phyloP scores from a whole-genome alignment of 2,113 vertebrate genomes.

The Cephalopterus ornatus region DNA sequence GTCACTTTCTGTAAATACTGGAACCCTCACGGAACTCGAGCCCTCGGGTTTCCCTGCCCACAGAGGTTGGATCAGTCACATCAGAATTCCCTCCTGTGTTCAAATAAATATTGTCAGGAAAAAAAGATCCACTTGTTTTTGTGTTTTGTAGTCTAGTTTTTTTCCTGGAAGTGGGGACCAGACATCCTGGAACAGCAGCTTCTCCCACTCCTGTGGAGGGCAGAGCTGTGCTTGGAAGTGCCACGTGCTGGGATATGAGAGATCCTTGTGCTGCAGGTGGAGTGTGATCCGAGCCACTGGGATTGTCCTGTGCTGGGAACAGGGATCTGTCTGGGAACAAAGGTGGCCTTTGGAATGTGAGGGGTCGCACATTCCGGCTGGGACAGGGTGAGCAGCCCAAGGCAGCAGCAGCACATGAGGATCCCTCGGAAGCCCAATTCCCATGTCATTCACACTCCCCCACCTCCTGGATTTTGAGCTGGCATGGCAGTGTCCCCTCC shows the following conservation, averaged over 20 bases:
- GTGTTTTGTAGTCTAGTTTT: neutral
- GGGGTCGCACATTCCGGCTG: neutral
- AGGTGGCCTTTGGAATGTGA: too few relatives aligned
- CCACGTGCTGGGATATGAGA: accelerated
- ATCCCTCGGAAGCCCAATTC: neutral
- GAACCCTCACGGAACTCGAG: neutral
- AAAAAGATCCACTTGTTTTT: neutral
- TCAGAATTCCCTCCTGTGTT: neutral
- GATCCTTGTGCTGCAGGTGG: neutral
- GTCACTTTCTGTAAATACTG: neutral
- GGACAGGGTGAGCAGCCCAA: neutral
- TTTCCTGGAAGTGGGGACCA: neutral
- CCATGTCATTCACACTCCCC: accelerated
- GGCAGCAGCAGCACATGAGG: neutral
- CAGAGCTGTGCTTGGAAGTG: neutral
- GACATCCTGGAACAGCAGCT: neutral
- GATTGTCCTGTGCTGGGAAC: neutral
- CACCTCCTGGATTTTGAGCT: neutral
- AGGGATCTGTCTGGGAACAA: neutral
- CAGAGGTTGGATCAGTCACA: neutral
- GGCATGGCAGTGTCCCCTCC: neutral
- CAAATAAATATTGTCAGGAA: neutral
- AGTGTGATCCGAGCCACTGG: neutral
- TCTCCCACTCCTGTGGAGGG: neutral
- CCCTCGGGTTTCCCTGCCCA: neutral